These are phyloP conservation scores for Bos indicus DNA, from an alignment of 2,113 vertebrate genomes.

Conservation along the genomic window DNA sequence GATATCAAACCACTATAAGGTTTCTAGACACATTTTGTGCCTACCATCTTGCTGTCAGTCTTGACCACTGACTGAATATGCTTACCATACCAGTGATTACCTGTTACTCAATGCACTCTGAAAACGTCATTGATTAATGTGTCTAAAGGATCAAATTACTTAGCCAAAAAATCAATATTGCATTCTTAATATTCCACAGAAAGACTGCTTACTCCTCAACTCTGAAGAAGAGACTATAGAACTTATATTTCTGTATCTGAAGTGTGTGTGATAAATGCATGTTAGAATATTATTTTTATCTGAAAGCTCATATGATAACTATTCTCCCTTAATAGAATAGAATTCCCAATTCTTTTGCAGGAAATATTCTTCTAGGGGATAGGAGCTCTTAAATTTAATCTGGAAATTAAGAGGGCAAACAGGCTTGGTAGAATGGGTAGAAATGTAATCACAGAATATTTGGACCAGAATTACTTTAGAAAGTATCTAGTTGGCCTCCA, in stretches of 20 bases:
- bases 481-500: not conserved
- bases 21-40: not conserved
- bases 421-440: not conserved
- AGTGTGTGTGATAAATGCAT: not conserved
- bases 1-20: not conserved
- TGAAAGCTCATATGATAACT: not conserved
- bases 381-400: not conserved
- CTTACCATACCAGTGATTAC: not conserved
- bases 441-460: not conserved
- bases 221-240: not conserved
- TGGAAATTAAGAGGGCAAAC: not conserved
- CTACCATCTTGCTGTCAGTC: not conserved
- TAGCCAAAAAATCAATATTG: slow-evolving; percentile 49
- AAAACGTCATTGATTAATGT: slow-evolving; percentile 35
- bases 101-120: not conserved
- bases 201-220: slow-evolving; percentile 37
- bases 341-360: not conserved
- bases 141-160: slow-evolving; percentile 49
- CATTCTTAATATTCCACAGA: slow-evolving; percentile 46
- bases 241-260: slow-evolving; percentile 13
- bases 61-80: not conserved
- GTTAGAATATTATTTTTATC: not conserved
- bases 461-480: not conserved
- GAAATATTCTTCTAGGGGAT: not conserved
- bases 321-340: not conserved